Base-by-base conservation (phyloP, 2,797 vertebrate genomes). In the Acipenser ruthenus region DNA sequence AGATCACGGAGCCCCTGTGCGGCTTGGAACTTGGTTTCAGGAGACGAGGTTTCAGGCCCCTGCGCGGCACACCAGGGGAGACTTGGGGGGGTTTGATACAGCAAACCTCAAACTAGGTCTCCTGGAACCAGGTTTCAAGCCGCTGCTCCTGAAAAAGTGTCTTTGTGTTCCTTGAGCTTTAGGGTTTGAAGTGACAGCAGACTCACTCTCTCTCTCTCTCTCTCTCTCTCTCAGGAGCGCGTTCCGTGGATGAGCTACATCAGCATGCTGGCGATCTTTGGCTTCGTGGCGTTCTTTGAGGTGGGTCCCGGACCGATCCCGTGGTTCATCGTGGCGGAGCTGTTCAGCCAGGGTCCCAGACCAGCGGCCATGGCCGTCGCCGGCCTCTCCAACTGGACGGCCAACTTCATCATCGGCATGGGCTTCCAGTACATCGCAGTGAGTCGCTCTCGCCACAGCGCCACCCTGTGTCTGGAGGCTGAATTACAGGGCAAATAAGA, bases 241-340 rank as follows among this genome's bases (percentile, higher is more conserved):
- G 77, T 93, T 23, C 86, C 92, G 0, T 85, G 79, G 77, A 93
- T 95, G 87, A 95, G 88, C 76, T 93, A 93, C 65, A 71, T 94
- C 70, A 88, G 93, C 80, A 93, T 94, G 80, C 81, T 94, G 59
- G 76, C 93, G 67, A 93, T 95, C 74, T 95, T 93, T 49, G 92
- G 93, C 56, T 96, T 96, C 7, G 94, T 96, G 73, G 94, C 89
- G 0, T 95, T 95, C 84, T 96, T 96, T 62, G 94, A 96, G 73
- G 79, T 96, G 1, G 94, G 94, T 1, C 94, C 94, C 0, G 94
- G 94, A 48, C 94, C 94, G 50, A 96, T 96, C 64, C 94, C 93
- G 4, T 96, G 94, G 94, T 96, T 96, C 82, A 94, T 95, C 4
- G 94, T 95, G 60, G 94, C 94, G 0, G 94, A 96, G 78, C 83